phyloP scores from a whole-genome alignment of 2,797 vertebrate genomes.

The Pseudomugil tenellus region DNA sequence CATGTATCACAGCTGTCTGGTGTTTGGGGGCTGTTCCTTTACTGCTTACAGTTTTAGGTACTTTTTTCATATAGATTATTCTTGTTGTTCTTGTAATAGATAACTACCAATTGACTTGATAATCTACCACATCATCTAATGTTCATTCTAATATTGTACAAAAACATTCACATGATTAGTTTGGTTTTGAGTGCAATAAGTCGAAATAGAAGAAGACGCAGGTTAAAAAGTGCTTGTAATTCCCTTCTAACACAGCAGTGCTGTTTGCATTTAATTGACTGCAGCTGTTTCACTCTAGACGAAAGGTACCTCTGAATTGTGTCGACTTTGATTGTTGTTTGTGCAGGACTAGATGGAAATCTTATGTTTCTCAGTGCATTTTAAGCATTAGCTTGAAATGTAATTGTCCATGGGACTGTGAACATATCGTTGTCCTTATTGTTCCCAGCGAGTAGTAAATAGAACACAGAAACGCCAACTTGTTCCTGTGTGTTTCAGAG shows the following conservation, averaged over 20 bases:
- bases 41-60: not conserved
- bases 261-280: constrained; percentile 61
- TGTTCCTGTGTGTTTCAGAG: constrained; percentile 80
- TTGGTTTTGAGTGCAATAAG: constrained; percentile 1
- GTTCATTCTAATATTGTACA: not conserved
- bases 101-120: not conserved
- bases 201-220: constrained; percentile 18
- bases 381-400: constrained; percentile 31
- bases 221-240: constrained; percentile 23
- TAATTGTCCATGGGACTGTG: constrained; percentile 23
- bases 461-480: constrained; percentile 76
- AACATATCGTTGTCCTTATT: constrained; percentile 29
- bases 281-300: constrained; percentile 42
- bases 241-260: constrained; percentile 8
- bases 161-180: not conserved
- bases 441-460: constrained; percentile 70
- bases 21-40: not conserved
- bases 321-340: constrained; percentile 12
- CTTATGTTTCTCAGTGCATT: constrained; percentile 3
- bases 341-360: constrained; percentile 15
- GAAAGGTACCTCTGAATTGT: constrained; percentile 28
- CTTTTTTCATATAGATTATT: not conserved
- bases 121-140: not conserved
- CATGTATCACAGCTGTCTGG: not conserved
- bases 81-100: not conserved